Conservation (phyloP, 2,797 vertebrate species). For the Zalophus californianus region DNA sequence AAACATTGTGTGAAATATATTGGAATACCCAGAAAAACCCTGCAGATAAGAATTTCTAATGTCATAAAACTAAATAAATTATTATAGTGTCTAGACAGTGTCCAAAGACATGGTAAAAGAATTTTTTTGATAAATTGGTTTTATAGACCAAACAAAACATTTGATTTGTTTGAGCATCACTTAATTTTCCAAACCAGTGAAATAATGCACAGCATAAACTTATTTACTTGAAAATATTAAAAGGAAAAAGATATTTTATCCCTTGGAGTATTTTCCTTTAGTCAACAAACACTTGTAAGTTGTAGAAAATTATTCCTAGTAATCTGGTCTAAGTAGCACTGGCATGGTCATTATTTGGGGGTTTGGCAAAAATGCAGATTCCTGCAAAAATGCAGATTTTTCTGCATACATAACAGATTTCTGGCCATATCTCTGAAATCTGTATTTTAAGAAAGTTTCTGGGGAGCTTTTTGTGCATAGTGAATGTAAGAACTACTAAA, state of each 20-base stretch:
- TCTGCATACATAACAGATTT: background rate
- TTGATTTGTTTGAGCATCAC: background rate
- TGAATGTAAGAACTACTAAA: background rate
- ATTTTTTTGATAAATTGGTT: conserved; percentile 34
- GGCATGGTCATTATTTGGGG: background rate
- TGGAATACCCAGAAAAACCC: background rate
- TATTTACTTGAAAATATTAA: conserved; percentile 8
- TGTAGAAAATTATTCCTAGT: background rate
- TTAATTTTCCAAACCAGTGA: conserved; percentile 53
- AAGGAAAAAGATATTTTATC: background rate
- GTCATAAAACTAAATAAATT: conserved; percentile 16
- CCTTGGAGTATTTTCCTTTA: background rate
- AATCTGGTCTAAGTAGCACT: background rate
- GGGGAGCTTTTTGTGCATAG: background rate
- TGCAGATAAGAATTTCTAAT: conserved; percentile 23
- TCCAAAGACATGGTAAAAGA: background rate
- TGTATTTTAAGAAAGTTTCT: background rate
- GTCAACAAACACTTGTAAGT: background rate
- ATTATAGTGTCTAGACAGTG: conserved; percentile 52
- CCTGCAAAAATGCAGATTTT: background rate
- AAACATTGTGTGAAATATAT: background rate
- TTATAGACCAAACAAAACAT: background rate
- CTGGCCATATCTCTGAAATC: background rate
- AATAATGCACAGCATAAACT: conserved; percentile 8
- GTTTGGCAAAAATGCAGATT: background rate